These are phyloP conservation scores for Drosophila subpulchrella DNA, from an alignment of 1,140 invertebrate genomes.

Conservation along the genomic window DNA sequence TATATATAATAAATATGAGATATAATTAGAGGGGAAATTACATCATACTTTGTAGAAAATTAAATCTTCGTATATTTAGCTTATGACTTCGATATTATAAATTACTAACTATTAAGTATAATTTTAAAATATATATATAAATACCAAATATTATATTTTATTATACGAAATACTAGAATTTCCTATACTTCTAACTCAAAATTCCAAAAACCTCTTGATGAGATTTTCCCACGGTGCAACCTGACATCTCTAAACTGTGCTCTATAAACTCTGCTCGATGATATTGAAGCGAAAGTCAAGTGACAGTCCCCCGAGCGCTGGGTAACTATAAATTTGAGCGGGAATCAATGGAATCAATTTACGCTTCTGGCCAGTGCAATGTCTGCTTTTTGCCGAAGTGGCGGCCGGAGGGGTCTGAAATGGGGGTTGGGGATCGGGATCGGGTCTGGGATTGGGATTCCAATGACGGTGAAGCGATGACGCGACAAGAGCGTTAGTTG, in stretches of 20 bases:
- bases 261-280: background rate
- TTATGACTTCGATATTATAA: too few species aligned
- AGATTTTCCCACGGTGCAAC: constrained; percentile 2
- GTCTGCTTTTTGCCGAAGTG: constrained; percentile 4
- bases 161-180: background rate
- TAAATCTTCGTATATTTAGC: too few species aligned
- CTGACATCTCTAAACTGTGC: background rate
- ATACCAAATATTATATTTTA: too few species aligned
- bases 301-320: constrained; percentile 17
- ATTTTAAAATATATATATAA: too few species aligned
- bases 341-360: constrained; percentile 66
- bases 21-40: too few species aligned
- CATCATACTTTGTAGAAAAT: too few species aligned
- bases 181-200: background rate
- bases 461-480: constrained; percentile 10
- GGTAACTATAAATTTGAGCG: constrained; percentile 53
- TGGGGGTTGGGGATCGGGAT: background rate
- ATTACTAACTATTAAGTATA: too few species aligned
- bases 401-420: background rate
- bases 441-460: constrained; percentile 4
- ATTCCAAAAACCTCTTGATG: background rate
- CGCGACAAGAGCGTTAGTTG: constrained; percentile 25
- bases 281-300: constrained; percentile 35
- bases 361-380: constrained; percentile 15
- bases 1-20: too few species aligned